Conservation (phyloP, 2,113 vertebrate genomes). For the Noctilio leporinus region DNA sequence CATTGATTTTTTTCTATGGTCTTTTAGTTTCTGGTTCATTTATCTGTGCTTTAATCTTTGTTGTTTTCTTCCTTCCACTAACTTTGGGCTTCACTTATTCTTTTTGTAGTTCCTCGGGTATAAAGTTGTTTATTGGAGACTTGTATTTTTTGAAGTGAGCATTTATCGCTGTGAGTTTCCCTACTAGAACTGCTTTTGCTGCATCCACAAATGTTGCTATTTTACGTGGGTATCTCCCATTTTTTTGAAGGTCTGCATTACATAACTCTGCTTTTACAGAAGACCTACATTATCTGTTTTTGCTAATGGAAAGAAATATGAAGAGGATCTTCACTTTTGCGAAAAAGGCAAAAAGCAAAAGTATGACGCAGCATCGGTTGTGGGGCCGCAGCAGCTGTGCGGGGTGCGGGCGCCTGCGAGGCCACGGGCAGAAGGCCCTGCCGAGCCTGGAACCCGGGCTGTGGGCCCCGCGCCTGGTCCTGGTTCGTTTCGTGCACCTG, state of each 20-base stretch:
- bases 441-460: too few relatives aligned
- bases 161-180: background rate
- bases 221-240: background rate
- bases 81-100: background rate
- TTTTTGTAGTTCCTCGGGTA: background rate
- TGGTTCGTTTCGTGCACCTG: too few relatives aligned
- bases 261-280: background rate
- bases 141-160: background rate
- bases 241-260: background rate
- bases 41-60: too few relatives aligned
- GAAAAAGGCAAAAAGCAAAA: background rate
- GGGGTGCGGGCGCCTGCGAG: too few relatives aligned
- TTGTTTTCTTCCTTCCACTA: background rate
- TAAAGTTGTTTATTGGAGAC: background rate
- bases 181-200: background rate
- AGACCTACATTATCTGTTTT: background rate
- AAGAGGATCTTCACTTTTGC: background rate
- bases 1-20: background rate
- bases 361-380: too few relatives aligned
- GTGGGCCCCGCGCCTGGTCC: too few relatives aligned
- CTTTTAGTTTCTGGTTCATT: background rate
- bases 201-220: background rate
- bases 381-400: too few relatives aligned
- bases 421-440: too few relatives aligned
- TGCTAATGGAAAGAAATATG: background rate